phyloP scores from a whole-genome alignment of 2,888 invertebrate genomes.

The Harpagoxenus sublaevis region DNA sequence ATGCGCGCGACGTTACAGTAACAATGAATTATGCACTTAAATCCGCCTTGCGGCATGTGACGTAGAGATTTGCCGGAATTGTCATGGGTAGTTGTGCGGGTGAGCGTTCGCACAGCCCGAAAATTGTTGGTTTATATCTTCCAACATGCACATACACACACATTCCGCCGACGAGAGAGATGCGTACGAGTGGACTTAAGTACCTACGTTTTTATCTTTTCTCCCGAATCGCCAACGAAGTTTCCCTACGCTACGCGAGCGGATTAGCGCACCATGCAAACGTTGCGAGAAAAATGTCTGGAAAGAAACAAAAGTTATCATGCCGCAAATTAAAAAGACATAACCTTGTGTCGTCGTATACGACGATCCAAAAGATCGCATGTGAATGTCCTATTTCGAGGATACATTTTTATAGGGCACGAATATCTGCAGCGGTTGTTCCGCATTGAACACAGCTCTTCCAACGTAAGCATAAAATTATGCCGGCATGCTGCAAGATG shows the following conservation, averaged over 20 bases:
- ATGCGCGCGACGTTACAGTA: constrained; percentile 41
- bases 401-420: not conserved
- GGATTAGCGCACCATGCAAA: constrained; percentile 20
- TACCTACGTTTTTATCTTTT: constrained; percentile 2
- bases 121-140: constrained; percentile 51
- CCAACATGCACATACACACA: constrained; percentile 30
- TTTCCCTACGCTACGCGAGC: not conserved
- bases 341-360: not conserved
- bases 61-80: constrained; percentile 48
- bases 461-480: not conserved
- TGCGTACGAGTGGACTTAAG: constrained; percentile 37
- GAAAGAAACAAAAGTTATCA: not conserved
- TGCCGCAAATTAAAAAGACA: not conserved
- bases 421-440: not conserved
- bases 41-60: constrained; percentile 41
- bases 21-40: constrained; percentile 61
- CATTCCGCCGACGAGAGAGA: constrained; percentile 1
- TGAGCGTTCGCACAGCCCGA: constrained; percentile 45
- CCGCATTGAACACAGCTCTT: not conserved
- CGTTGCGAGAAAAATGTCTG: not conserved
- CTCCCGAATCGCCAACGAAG: constrained; percentile 7
- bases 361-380: too few relatives aligned
- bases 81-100: constrained; percentile 51
- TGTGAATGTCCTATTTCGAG: not conserved
- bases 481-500: too few relatives aligned